phyloP scores from a whole-genome alignment of 2,797 vertebrate genomes.

The Linurgus olivaceus region DNA sequence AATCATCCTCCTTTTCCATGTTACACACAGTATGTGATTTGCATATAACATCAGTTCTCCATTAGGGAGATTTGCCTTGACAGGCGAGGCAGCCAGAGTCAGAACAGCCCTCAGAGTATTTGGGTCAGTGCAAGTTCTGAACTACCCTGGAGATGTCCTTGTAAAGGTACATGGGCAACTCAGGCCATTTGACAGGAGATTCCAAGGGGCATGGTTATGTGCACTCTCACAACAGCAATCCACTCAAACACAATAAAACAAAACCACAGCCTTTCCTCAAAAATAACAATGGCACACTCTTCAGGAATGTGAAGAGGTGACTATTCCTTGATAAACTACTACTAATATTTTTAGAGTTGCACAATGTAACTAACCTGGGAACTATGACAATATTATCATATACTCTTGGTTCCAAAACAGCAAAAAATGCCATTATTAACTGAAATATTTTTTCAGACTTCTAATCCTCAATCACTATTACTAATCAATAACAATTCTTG shows the following conservation, averaged over 20 bases:
- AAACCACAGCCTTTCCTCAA: not conserved
- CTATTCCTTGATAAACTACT: not conserved
- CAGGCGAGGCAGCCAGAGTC: not conserved
- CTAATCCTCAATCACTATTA: not conserved
- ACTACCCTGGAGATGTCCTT: not conserved
- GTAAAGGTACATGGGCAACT: not conserved
- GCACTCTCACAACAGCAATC: not conserved
- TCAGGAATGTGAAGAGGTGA: not conserved
- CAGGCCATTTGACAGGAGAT: rapidly evolving
- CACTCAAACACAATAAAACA: not conserved
- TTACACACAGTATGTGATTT: not conserved
- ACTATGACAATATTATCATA: not conserved
- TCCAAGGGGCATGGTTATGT: not conserved
- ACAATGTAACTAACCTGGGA: not conserved
- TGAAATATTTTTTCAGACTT: not conserved
- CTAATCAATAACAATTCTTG: not conserved
- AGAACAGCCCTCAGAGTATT: not conserved
- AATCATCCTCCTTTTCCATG: not conserved
- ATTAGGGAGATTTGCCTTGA: not conserved
- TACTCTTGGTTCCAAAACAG: not conserved
- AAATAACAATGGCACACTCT: not conserved
- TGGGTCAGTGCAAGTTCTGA: not conserved
- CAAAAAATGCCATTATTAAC: not conserved
- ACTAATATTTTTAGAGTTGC: not conserved
- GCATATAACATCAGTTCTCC: not conserved